A percentile compares a stretch with the other conserved stretches of the same genome.
Evolutionary conservation across 2,888 invertebrate genomes (phyloP).

Genomic region (Leptinotarsa juncta): DNA sequence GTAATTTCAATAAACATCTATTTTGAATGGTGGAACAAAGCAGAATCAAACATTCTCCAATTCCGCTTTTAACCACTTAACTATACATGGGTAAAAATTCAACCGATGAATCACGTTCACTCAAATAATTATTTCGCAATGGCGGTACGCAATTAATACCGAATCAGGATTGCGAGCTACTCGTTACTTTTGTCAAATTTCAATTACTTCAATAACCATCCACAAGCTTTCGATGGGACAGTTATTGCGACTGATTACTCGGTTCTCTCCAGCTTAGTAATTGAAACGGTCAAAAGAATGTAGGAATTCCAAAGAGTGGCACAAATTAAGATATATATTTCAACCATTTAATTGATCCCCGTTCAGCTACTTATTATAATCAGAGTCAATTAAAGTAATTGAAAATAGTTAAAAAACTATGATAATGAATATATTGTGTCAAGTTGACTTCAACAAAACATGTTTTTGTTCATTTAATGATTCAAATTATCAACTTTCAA

Average conservation of each 20-base stretch:
- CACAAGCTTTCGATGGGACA: constrained; percentile 47
- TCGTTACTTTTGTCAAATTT: constrained; percentile 43
- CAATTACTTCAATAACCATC: constrained; percentile 37
- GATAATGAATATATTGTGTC: too few species aligned
- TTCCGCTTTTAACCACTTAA: too few species aligned
- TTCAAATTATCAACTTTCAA: too few species aligned
- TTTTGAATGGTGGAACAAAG: too few species aligned
- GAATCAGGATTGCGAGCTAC: constrained; percentile 45
- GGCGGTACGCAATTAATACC: constrained; percentile 47
- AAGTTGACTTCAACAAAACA: too few species aligned
- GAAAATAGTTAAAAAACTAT: too few species aligned
- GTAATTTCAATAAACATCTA: too few species aligned
- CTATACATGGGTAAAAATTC: too few species aligned
- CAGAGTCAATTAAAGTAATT: background rate
- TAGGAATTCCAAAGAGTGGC: constrained; percentile 41
- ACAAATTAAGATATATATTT: constrained; percentile 41
- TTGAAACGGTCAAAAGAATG: constrained; percentile 34
- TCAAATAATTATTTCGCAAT: background rate
- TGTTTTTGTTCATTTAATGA: too few species aligned
- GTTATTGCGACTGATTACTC: constrained; percentile 51
- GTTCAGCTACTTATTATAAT: background rate
- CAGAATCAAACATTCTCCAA: too few species aligned
- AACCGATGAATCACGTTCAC: background rate
- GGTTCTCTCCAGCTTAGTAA: constrained; percentile 36
- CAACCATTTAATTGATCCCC: constrained; percentile 28